Conservation (phyloP, 2,797 vertebrate genomes). For the Lacerta agilis region DNA sequence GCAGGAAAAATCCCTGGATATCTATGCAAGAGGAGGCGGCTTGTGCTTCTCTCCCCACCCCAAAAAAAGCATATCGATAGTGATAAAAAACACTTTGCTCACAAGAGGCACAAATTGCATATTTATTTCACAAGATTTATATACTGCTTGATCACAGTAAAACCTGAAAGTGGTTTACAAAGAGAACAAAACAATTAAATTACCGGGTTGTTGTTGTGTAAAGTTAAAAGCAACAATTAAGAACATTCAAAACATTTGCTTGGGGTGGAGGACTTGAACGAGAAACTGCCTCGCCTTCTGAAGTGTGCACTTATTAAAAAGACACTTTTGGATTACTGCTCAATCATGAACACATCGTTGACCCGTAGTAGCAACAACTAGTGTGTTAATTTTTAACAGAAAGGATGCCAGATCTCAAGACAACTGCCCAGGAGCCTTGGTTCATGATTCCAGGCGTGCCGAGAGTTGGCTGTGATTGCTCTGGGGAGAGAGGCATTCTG, state of each 20-base stretch:
- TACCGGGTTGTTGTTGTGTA: too few species aligned
- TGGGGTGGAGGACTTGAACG: neutral
- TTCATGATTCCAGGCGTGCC: neutral
- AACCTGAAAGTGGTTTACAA: too few species aligned
- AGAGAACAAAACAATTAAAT: too few species aligned
- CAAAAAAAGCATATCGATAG: too few species aligned
- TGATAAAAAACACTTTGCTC: neutral
- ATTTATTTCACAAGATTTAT: too few species aligned
- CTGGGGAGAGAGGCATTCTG: neutral
- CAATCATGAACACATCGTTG: neutral
- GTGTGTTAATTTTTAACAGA: neutral
- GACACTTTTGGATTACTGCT: neutral
- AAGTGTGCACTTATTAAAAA: neutral
- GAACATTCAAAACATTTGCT: neutral
- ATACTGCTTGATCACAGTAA: too few species aligned
- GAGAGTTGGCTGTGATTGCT: neutral
- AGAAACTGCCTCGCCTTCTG: neutral
- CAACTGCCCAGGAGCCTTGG: neutral
- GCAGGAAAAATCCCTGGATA: neutral
- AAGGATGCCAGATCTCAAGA: neutral
- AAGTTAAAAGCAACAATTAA: too few species aligned
- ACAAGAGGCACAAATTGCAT: too few species aligned
- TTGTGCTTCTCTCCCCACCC: neutral
- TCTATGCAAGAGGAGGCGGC: fast-evolving
- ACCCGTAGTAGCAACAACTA: neutral